Evolutionary conservation across 1,140 invertebrate species (phyloP), one percentile per base, ranked within the genome.

Genomic region (Anastrepha ludens): DNA sequence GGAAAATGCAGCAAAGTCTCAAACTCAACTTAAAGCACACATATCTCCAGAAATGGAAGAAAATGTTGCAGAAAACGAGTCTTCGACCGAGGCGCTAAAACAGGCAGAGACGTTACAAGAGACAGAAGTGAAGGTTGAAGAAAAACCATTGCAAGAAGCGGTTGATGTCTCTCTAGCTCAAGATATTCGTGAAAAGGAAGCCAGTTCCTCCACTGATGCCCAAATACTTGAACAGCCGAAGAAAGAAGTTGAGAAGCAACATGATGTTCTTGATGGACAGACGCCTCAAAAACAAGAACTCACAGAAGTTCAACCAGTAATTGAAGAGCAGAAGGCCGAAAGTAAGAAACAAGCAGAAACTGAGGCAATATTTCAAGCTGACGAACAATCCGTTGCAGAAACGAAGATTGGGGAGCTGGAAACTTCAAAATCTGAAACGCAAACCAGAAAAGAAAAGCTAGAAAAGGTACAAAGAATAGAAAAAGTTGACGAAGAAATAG

Each of bases 351-450:
- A 87, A 41, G 59, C 58, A 47, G 17, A 58, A 88, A 44, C 67
- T 3, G 59, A 47, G 65, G 17, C 11, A 55, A 8, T 55, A 2
- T 55, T 11, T 0, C 50, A 59, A 13, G n/a, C 17, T 11, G 85
- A 58, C 17, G 20, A 85, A 7, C 85, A 59, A 88, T 1, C 39
- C 29, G 15, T 44, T 20, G 17, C 9, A 78, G 81, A 59, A 60
- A 44, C 20, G 55, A 62, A 85, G 47, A 81, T 92, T 88, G 90
- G 89, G 15, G 15, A 87, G 65, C 67, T 88, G 86, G 62, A 90
- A 74, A 29, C 29, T 29, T 29, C 29, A 29, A 29, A 29, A 29
- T 29, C 29, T 29, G 29, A 29, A 29, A 85, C 89, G 67, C 87
- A 85, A 11, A 20, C 88, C 64, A 11, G n/a, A 70, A 20, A 11